A percentile compares a stretch with the other conserved stretches of the same genome.
These are phyloP conservation scores for Apotomis betuletana DNA, from an alignment of 2,888 invertebrate genomes.

Conservation along the genomic window DNA sequence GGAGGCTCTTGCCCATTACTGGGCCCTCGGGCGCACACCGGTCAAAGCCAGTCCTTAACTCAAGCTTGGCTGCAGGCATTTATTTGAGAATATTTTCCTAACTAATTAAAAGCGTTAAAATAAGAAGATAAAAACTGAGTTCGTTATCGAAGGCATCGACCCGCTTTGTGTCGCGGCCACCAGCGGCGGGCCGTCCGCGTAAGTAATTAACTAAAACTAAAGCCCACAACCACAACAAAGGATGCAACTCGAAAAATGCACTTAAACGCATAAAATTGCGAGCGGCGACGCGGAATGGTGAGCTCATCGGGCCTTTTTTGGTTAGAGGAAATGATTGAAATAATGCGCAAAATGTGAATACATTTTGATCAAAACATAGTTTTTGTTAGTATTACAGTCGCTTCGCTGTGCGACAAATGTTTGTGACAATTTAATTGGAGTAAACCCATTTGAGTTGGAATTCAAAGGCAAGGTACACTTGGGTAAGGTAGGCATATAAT, in stretches of 20 bases:
- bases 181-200: conserved; percentile 59
- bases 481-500: too few relatives aligned
- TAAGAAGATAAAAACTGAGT: conserved; percentile 79
- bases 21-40: conserved; percentile 66
- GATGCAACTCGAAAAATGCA: conserved; percentile 65
- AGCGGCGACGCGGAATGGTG: conserved; percentile 42
- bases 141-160: conserved; percentile 83
- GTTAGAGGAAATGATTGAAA: conserved; percentile 11
- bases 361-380: too few relatives aligned
- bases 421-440: too few relatives aligned
- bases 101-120: conserved; percentile 83
- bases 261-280: conserved; percentile 58
- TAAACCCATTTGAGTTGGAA: too few relatives aligned
- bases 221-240: conserved; percentile 62
- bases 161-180: conserved; percentile 80
- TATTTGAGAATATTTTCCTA: conserved; percentile 83
- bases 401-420: too few relatives aligned
- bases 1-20: conserved; percentile 68
- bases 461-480: too few relatives aligned
- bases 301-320: conserved; percentile 17
- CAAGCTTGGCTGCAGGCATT: conserved; percentile 70
- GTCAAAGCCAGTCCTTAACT: conserved; percentile 74
- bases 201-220: conserved; percentile 80
- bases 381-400: too few relatives aligned
- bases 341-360: neutral